Percentiles rank a stretch among this genome's conserved stretches.
phyloP scores from a whole-genome alignment of 2,888 invertebrate genomes.

The Stenurella melanura region DNA sequence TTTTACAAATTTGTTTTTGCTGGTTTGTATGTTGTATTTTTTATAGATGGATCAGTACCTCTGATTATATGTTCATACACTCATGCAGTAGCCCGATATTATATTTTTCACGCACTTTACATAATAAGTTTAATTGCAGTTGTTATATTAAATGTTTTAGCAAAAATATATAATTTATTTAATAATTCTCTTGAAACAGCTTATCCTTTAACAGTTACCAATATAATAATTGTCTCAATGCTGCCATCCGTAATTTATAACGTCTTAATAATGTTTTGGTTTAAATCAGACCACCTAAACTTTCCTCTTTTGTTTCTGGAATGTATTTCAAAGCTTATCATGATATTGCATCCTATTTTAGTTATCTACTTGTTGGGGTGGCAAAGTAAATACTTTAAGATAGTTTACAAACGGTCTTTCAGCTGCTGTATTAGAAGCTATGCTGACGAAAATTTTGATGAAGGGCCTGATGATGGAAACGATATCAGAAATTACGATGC shows the following conservation, averaged over 20 bases:
- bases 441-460: conserved; percentile 51
- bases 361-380: conserved; percentile 51
- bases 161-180: conserved; percentile 19
- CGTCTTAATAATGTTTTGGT: neutral
- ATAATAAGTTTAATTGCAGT: conserved; percentile 31
- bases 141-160: conserved; percentile 42
- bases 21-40: neutral
- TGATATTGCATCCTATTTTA: conserved; percentile 41
- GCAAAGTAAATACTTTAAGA: conserved; percentile 54
- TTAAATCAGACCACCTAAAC: neutral
- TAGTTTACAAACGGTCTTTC: conserved; percentile 53
- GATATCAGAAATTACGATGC: neutral
- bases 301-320: conserved; percentile 23
- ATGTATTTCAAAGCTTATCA: conserved; percentile 39
- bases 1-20: neutral
- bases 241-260: conserved; percentile 44
- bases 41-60: neutral
- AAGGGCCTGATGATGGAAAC: conserved; percentile 42
- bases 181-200: conserved; percentile 32
- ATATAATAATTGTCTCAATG: conserved; percentile 45
- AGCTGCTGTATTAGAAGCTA: conserved; percentile 47
- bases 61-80: neutral
- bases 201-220: conserved; percentile 41
- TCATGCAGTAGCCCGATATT: neutral
- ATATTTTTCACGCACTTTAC: conserved; percentile 39